These are phyloP conservation scores for Eulithis prunata DNA, from an alignment of 2,888 invertebrate genomes.

Conservation along the genomic window DNA sequence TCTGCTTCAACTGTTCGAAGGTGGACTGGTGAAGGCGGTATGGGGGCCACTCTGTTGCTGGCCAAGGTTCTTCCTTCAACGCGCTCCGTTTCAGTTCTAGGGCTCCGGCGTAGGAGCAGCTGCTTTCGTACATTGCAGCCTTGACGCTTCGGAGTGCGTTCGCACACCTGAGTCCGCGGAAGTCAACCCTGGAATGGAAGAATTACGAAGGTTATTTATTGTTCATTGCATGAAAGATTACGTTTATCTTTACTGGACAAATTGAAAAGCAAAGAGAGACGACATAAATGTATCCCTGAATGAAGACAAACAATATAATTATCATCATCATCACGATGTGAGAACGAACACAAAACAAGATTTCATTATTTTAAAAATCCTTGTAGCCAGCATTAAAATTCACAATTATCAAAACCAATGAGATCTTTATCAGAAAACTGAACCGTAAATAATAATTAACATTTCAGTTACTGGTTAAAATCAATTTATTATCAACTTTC, in stretches of 20 bases:
- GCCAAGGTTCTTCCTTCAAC: constrained; percentile 83
- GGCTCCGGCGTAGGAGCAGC: constrained; percentile 95
- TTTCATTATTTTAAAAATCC: too few relatives aligned
- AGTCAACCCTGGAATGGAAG: constrained; percentile 64
- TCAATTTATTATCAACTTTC: constrained; percentile 13
- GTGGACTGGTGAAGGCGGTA: constrained; percentile 94
- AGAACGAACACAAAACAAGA: too few relatives aligned
- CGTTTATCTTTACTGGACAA: too few relatives aligned
- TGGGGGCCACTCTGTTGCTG: constrained; percentile 88
- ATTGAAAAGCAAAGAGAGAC: too few relatives aligned
- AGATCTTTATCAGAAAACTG: too few relatives aligned
- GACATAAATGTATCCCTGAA: too few relatives aligned
- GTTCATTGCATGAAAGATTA: too few relatives aligned
- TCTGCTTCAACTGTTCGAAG: constrained; percentile 95
- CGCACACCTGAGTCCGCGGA: constrained; percentile 74
- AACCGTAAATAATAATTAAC: too few relatives aligned
- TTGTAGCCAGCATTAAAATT: too few relatives aligned
- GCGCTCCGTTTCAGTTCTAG: constrained; percentile 90
- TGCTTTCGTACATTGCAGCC: constrained; percentile 95
- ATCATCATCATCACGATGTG: too few relatives aligned
- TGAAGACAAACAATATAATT: too few relatives aligned
- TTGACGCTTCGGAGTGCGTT: constrained; percentile 71
- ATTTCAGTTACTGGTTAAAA: not conserved
- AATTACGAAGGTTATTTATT: constrained; percentile 1
- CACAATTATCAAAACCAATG: too few relatives aligned